Evolutionary conservation across 2,888 invertebrate species (phyloP).

Genomic region (Capitulum mitella): DNA sequence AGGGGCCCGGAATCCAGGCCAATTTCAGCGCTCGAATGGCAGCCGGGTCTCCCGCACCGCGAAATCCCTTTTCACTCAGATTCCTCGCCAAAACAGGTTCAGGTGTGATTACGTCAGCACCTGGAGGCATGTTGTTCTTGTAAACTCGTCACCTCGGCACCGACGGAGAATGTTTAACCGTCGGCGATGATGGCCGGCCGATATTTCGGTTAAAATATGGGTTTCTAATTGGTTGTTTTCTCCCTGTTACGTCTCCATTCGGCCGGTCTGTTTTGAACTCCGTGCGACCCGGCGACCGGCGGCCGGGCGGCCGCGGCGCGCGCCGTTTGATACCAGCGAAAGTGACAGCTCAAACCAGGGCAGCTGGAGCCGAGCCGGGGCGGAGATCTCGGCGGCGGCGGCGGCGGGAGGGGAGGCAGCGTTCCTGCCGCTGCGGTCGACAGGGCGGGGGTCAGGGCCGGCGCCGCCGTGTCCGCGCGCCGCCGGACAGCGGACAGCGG

Average conservation of each 20-base stretch:
- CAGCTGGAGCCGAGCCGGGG: too few species aligned
- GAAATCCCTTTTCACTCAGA: not conserved
- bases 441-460: too few species aligned
- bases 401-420: too few species aligned
- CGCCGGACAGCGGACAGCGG: too few species aligned
- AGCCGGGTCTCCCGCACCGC: not conserved
- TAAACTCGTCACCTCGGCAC: not conserved
- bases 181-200: not conserved
- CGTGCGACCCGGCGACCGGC: too few species aligned
- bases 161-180: not conserved
- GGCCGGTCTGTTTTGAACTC: not conserved
- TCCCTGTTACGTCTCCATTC: not conserved
- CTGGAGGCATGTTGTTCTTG: not conserved
- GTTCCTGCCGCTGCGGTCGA: too few species aligned
- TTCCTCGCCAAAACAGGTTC: not conserved
- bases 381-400: too few species aligned
- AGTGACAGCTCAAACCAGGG: not conserved
- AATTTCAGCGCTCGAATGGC: not conserved
- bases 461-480: too few species aligned
- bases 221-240: not conserved
- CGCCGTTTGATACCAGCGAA: not conserved
- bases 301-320: not conserved
- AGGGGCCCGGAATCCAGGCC: not conserved
- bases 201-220: not conserved
- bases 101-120: not conserved